Percentiles rank a stretch among this genome's conserved stretches.
phyloP scores from a whole-genome alignment of 2,888 invertebrate species.

The Emmelina monodactyla region DNA sequence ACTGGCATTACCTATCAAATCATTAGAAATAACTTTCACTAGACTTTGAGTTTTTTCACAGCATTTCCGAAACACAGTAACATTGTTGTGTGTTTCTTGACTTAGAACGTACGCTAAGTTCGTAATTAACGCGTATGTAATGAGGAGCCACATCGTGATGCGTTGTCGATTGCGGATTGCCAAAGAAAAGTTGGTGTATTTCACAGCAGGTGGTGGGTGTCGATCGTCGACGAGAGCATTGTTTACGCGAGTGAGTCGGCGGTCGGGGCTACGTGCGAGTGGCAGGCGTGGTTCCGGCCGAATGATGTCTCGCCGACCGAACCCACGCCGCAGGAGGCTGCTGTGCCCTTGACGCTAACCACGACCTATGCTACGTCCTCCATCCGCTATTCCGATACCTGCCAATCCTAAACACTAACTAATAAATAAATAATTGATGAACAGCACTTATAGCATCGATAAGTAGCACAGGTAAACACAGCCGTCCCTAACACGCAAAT shows the following conservation, averaged over 20 bases:
- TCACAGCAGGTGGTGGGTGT: constrained; percentile 43
- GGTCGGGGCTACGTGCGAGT: constrained; percentile 10
- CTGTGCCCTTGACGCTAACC: constrained; percentile 32
- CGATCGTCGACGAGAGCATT: constrained; percentile 37
- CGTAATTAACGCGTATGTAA: constrained; percentile 24
- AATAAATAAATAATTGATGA: too few species aligned
- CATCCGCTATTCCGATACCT: too few species aligned
- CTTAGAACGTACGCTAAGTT: constrained; percentile 19
- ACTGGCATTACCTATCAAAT: constrained; percentile 10
- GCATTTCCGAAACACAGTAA: constrained; percentile 42
- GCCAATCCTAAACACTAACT: too few species aligned
- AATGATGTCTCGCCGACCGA: constrained; percentile 25
- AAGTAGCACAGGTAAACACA: too few species aligned
- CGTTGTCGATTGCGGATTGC: constrained; percentile 12
- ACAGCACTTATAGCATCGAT: too few species aligned
- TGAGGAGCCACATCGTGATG: constrained; percentile 33
- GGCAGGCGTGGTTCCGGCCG: constrained; percentile 27
- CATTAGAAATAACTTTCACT: constrained; percentile 24
- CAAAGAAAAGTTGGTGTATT: constrained; percentile 19
- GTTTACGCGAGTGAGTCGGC: constrained; percentile 22
- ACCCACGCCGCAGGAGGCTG: constrained; percentile 36
- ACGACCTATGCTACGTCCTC: too few species aligned
- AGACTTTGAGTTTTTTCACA: constrained; percentile 37
- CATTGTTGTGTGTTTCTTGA: constrained; percentile 20
- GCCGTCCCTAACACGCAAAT: not conserved